Base-by-base conservation (phyloP, 1,140 invertebrate species). In the Orius insidiosus region DNA sequence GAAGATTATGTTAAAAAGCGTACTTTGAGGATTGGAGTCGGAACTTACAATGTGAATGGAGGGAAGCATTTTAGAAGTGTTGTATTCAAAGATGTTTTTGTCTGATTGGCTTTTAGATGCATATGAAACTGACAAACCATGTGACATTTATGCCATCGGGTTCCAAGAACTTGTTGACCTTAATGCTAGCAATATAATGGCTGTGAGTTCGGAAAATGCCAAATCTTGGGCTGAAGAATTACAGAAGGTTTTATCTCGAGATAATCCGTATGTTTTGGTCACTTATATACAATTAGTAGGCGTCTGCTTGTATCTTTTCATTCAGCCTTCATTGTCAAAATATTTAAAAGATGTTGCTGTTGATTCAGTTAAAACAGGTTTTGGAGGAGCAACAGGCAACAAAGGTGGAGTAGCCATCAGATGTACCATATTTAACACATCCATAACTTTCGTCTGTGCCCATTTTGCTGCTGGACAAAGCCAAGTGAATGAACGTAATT, bases 121-220 rank as follows among this genome's bases (percentile, higher is more conserved):
- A 24, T 52, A 5, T 44, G 30, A 35, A 1, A 18, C 15, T 19
- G 42, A 37, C 14, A 42, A 39, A 37, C 77, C 78, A 34, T 75
- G 82, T 30, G 93, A 98, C 65, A 85, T 99, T 46, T 97, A 82
- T 71, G 92, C 89, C 2, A 88, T 99, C 59, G 96, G 95, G 13
- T 97, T 99, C 68, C 86, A 99, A 66, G 96, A 99, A 74, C 98
- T 99, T 54, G 94, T 99, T 7, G 95, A 99, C 68, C 68, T 99
- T 38, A 98, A 95, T 72, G 95, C 96, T 3, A 84, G 85, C 47
- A 99, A 98, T 62, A 98, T 99, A 53, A 80, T 98, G 67, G 90
- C 87, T 52, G 86, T 90, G 8, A 96, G 74, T 71, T 71, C 38
- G 45, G 89, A 94, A 53, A 98, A 98, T 70, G 88, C 94, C 31